phyloP scores from a whole-genome alignment of 1,140 invertebrate genomes.

The Drosophila insularis region DNA sequence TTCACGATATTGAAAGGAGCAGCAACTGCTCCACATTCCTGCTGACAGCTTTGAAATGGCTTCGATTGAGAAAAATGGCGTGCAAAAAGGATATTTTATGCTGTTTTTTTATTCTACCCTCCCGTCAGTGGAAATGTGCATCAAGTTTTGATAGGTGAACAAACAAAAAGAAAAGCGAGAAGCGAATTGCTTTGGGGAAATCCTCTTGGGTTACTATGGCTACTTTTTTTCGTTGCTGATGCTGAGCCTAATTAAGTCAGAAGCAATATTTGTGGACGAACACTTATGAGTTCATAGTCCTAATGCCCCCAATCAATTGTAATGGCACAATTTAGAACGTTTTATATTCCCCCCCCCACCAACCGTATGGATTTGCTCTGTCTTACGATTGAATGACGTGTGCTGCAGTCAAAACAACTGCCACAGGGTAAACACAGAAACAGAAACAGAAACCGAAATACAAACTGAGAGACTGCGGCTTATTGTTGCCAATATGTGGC shows the following conservation, averaged over 20 bases:
- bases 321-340: not conserved
- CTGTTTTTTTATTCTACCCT: not conserved
- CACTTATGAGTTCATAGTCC: too few species aligned
- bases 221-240: too few species aligned
- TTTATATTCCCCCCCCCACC: not conserved
- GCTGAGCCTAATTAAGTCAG: too few species aligned
- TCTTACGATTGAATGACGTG: conserved; percentile 6
- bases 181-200: too few species aligned
- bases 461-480: conserved; percentile 41
- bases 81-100: conserved; percentile 4
- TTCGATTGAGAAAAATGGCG: conserved; percentile 7
- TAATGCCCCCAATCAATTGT: too few species aligned
- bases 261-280: too few species aligned
- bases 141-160: not conserved
- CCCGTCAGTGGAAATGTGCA: not conserved
- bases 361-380: not conserved
- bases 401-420: conserved; percentile 18
- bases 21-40: conserved; percentile 6
- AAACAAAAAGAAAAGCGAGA: not conserved
- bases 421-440: conserved; percentile 20
- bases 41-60: conserved; percentile 5
- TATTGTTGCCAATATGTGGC: conserved; percentile 17
- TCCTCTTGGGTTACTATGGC: too few species aligned
- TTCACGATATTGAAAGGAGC: conserved; percentile 7
- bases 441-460: conserved; percentile 12